A percentile compares a stretch with the other conserved stretches of the same genome.
These are phyloP conservation scores for Irena cyanogastra DNA, from an alignment of 2,113 vertebrate species.

Conservation along the genomic window DNA sequence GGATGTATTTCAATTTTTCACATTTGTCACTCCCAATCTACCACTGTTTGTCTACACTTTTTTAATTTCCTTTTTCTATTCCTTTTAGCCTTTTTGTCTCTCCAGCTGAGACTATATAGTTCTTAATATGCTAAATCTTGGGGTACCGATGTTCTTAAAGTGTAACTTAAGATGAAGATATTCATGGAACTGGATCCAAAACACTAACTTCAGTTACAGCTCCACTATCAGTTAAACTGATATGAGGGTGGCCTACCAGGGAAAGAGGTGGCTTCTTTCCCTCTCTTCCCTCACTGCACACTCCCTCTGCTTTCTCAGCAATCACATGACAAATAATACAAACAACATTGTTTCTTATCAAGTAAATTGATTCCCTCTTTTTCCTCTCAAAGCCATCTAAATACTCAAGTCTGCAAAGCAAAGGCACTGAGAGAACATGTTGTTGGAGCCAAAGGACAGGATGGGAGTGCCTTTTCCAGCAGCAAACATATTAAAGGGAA, in stretches of 20 bases:
- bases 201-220: not conserved
- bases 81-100: not conserved
- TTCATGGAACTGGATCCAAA: not conserved
- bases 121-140: not conserved
- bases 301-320: not conserved
- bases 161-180: not conserved
- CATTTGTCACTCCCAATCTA: not conserved
- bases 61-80: not conserved
- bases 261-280: not conserved
- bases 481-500: not conserved
- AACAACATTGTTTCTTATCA: not conserved
- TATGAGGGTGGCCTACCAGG: not conserved
- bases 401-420: not conserved
- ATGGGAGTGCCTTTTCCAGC: not conserved
- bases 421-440: not conserved
- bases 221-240: not conserved
- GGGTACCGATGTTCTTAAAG: not conserved
- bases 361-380: not conserved
- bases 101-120: not conserved
- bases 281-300: not conserved
- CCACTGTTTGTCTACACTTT: not conserved
- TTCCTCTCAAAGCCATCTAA: not conserved
- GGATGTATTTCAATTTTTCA: not conserved
- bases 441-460: not conserved
- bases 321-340: not conserved